A percentile compares a stretch with the other conserved stretches of the same genome.
These are phyloP conservation scores for Euwallacea similis DNA, from an alignment of 1,140 invertebrate genomes.

Conservation along the genomic window DNA sequence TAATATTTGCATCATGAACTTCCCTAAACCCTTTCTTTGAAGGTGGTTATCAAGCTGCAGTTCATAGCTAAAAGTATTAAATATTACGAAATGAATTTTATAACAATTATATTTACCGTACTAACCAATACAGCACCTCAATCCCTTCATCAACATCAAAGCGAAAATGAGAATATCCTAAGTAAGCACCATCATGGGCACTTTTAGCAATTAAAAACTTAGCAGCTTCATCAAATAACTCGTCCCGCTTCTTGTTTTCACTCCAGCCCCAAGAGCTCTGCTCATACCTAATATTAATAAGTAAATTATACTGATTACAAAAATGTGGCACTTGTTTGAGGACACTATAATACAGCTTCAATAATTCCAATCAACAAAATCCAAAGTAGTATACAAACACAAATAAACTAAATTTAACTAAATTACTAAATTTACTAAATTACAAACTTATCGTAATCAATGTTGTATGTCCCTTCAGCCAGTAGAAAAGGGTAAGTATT, in stretches of 20 bases:
- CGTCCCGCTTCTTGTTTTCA: slow-evolving; percentile 66
- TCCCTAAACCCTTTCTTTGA: slow-evolving; percentile 74
- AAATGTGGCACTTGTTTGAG: not conserved
- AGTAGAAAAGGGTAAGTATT: too few relatives aligned
- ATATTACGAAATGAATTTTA: slow-evolving; percentile 8
- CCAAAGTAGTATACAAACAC: too few relatives aligned
- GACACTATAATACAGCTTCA: not conserved
- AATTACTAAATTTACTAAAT: too few relatives aligned
- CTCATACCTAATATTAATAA: slow-evolving; percentile 61
- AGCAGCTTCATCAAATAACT: slow-evolving; percentile 71
- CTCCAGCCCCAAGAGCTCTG: slow-evolving; percentile 76
- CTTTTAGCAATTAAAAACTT: slow-evolving; percentile 69
- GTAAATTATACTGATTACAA: not conserved
- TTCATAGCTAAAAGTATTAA: slow-evolving; percentile 69
- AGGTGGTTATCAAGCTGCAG: slow-evolving; percentile 71
- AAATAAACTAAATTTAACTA: too few relatives aligned
- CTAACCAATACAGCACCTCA: slow-evolving; percentile 79
- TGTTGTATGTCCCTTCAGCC: too few relatives aligned
- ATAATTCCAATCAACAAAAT: slow-evolving; percentile 9
- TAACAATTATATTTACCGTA: not conserved
- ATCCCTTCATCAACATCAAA: slow-evolving; percentile 79
- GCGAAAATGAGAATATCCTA: slow-evolving; percentile 69
- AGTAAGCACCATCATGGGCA: slow-evolving; percentile 54
- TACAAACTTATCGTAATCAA: too few relatives aligned
- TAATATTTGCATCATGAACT: slow-evolving; percentile 76